Conservation (phyloP, 2,888 invertebrate genomes). For the Herminia tarsipennalis region DNA sequence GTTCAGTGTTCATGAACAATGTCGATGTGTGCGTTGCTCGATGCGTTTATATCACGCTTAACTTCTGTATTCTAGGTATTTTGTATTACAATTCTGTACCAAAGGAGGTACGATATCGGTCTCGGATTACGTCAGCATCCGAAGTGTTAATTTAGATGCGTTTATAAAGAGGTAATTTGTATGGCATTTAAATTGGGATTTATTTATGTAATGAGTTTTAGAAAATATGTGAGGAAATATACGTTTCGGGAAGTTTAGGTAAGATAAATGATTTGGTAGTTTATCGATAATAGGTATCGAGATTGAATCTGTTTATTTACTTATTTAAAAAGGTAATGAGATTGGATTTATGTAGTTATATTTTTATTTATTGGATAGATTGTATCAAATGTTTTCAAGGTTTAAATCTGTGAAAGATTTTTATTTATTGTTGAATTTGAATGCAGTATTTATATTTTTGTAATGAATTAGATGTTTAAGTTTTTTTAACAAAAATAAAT, state of each 20-base stretch:
- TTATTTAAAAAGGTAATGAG: conserved; percentile 8
- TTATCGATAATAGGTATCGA: conserved; percentile 22
- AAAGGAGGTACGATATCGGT: conserved; percentile 17
- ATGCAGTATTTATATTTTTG: too few species aligned
- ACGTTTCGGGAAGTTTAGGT: conserved; percentile 1
- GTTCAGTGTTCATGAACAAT: too few species aligned
- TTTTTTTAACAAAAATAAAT: too few species aligned
- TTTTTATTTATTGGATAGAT: neutral
- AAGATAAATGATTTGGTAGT: conserved; percentile 14
- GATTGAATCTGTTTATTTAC: conserved; percentile 16
- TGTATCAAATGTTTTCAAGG: too few species aligned
- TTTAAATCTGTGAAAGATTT: too few species aligned
- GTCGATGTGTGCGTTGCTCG: too few species aligned
- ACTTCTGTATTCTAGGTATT: too few species aligned
- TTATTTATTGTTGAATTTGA: too few species aligned
- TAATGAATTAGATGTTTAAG: too few species aligned
- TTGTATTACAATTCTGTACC: neutral
- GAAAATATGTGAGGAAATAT: conserved; percentile 17
- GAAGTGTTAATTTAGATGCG: conserved; percentile 34
- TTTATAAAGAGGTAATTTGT: conserved; percentile 35
- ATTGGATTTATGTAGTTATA: conserved; percentile 3
- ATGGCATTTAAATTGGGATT: conserved; percentile 25
- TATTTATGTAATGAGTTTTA: conserved; percentile 29
- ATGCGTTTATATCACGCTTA: too few species aligned
- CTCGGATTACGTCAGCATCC: conserved; percentile 20